Percentiles rank a stretch among this genome's conserved stretches.
Conservation (phyloP, 2,797 vertebrate species). For the Distichodus sexfasciatus region DNA sequence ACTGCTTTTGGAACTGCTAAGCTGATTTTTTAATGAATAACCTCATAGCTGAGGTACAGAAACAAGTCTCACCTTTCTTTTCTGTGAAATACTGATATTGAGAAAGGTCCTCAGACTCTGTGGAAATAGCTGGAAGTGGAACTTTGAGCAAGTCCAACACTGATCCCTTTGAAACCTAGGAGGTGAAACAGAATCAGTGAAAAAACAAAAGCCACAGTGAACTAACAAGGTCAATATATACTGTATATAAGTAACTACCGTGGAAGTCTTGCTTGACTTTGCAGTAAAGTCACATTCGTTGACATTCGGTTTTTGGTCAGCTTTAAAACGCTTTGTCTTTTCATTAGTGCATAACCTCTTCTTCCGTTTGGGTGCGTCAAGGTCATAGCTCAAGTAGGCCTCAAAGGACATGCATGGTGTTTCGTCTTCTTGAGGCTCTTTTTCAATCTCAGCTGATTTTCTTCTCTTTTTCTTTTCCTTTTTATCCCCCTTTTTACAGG, state of each 20-base stretch:
- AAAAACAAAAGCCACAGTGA: background rate
- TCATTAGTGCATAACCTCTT: constrained; percentile 51
- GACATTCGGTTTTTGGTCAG: constrained; percentile 32
- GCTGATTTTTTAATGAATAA: too few species aligned
- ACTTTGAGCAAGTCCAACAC: constrained; percentile 77
- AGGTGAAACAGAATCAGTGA: background rate
- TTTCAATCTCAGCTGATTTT: constrained; percentile 33
- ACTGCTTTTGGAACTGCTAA: too few species aligned
- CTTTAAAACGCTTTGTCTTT: constrained; percentile 54
- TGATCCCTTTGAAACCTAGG: constrained; percentile 56
- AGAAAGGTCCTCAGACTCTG: constrained; percentile 66
- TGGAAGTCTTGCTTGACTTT: constrained; percentile 43
- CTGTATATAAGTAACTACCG: constrained; percentile 40
- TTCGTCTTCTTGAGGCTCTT: constrained; percentile 45
- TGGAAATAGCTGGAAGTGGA: constrained; percentile 74
- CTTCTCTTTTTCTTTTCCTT: constrained; percentile 50
- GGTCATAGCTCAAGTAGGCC: constrained; percentile 81
- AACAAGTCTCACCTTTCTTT: constrained; percentile 69
- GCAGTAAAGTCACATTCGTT: background rate
- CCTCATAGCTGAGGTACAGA: too few species aligned
- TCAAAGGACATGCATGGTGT: constrained; percentile 82
- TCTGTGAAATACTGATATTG: constrained; percentile 65
- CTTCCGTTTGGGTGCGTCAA: constrained; percentile 61
- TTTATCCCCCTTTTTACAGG: constrained; percentile 3
- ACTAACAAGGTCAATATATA: background rate